These are phyloP conservation scores for Diploscapter pachys DNA, from an alignment of 1,140 invertebrate species.

Conservation along the genomic window DNA sequence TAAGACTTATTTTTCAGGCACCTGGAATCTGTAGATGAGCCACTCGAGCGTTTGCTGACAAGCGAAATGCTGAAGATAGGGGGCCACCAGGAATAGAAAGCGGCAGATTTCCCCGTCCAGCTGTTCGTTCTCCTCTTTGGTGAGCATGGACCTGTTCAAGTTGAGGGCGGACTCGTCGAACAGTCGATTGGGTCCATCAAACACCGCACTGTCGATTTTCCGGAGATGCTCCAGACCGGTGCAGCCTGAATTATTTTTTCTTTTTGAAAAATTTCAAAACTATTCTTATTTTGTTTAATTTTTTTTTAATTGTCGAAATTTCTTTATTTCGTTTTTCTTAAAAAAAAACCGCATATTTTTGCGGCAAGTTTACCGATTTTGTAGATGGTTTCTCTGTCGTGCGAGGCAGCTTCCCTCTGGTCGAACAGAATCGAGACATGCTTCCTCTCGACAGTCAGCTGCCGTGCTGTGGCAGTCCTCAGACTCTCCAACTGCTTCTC, in stretches of 20 bases:
- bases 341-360: neutral
- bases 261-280: no score
- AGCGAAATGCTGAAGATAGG: slow-evolving; percentile 38
- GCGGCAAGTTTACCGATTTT: slow-evolving; percentile 29
- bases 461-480: slow-evolving; percentile 19
- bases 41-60: slow-evolving; percentile 39
- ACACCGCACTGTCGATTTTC: slow-evolving; percentile 24
- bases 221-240: slow-evolving; percentile 22
- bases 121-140: slow-evolving; percentile 24
- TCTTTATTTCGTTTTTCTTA: neutral
- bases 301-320: no score
- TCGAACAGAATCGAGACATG: slow-evolving; percentile 34
- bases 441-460: slow-evolving; percentile 22
- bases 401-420: slow-evolving; percentile 25
- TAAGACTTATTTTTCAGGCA: slow-evolving; percentile 15
- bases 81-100: slow-evolving; percentile 32
- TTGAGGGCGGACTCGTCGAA: slow-evolving; percentile 30
- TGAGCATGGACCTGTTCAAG: slow-evolving; percentile 22
- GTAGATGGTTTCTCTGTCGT: slow-evolving; percentile 35
- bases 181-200: slow-evolving; percentile 16
- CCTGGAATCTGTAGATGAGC: slow-evolving; percentile 36
- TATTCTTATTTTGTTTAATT: no score
- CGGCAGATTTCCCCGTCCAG: slow-evolving; percentile 26
- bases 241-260: slow-evolving; percentile 20
- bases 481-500: slow-evolving; percentile 28